Conservation (phyloP, 2,113 vertebrate species). For the Hepsetus odoe region DNA sequence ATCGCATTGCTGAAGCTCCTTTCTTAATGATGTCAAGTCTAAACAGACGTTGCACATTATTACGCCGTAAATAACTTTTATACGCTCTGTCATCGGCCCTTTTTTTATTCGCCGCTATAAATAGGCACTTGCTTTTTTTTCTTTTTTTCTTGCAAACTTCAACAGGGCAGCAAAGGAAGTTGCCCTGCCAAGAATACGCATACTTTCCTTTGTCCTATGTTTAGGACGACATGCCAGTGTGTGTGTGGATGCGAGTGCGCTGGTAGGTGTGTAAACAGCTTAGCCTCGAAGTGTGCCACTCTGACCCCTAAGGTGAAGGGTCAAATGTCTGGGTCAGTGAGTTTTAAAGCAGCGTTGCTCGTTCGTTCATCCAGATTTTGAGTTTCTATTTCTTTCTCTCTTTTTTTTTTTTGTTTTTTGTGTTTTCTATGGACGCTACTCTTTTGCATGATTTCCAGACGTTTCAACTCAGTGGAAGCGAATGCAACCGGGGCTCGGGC, state of each 20-base stretch:
- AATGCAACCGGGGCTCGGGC: too few species aligned
- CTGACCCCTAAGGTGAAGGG: conserved; percentile 30
- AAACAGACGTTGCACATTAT: conserved; percentile 35
- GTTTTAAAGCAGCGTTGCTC: neutral
- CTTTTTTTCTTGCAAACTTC: conserved; percentile 70
- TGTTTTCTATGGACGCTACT: too few species aligned
- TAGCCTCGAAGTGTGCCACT: neutral
- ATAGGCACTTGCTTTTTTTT: conserved; percentile 68
- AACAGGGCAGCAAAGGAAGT: conserved; percentile 77
- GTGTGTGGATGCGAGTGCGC: conserved; percentile 43
- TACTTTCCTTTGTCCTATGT: conserved; percentile 81
- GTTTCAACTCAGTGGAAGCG: too few species aligned
- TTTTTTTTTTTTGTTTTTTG: too few species aligned
- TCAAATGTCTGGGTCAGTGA: conserved; percentile 32
- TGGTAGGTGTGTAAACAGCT: conserved; percentile 32
- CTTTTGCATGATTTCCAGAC: too few species aligned
- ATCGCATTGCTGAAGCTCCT: neutral
- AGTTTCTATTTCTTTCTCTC: too few species aligned
- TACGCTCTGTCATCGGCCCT: conserved; percentile 73
- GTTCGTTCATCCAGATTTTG: too few species aligned
- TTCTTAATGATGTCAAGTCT: conserved; percentile 10
- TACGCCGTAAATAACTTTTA: conserved; percentile 63
- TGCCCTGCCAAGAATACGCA: conserved; percentile 72
- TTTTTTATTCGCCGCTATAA: conserved; percentile 76
- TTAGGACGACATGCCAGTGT: conserved; percentile 68